Base-by-base conservation (phyloP, 2,113 vertebrate species). In the Eolophus roseicapilla region DNA sequence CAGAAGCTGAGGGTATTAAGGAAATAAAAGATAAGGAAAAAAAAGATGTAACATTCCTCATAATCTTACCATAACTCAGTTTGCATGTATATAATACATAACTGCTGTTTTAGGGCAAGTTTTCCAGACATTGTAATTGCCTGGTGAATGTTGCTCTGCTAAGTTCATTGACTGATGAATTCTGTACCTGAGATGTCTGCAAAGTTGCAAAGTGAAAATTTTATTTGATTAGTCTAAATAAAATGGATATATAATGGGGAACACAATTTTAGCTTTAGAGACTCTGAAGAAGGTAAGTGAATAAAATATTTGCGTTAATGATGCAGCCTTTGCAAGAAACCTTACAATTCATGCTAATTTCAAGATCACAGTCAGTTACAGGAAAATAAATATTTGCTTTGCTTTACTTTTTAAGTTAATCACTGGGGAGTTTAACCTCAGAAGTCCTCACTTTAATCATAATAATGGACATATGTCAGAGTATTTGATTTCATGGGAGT, bases 141-240 rank as follows among this genome's bases (percentile, higher is more conserved):
- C 35, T 82, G 29, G 24, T 81, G 68, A 81, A 24, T 2, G 0
- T 46, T 75, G 69, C 39, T 60, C 25, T 59, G 20, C 79, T 68
- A 14, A 1, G 1, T 64, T 89, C 29, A 35, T 37, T 86, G 50
- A 46, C 57, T 64, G 65, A 81, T 91, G 33, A 92, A 76, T 80
- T 74, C 60, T 69, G 3, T 83, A 59, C 37, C 39, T n/a, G 29
- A 18, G 46, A 67, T 68, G 25, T 39, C 57, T 91, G 85, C 44
- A 23, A 86, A 90, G 63, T 17, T 88, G 43, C 14, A 33, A 82
- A 52, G 25, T 18, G 29, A 81, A 60, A 44, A 73, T 86, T 90
- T 49, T 46, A 88, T 80, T 89, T 69, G 27, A 43, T 93, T 81
- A 82, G 31, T n/a, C 63, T 60, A 84, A 88, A 75, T 68, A 81